These are phyloP conservation scores for Toxotes chatareus DNA, from an alignment of 2,113 vertebrate species.

Conservation along the genomic window DNA sequence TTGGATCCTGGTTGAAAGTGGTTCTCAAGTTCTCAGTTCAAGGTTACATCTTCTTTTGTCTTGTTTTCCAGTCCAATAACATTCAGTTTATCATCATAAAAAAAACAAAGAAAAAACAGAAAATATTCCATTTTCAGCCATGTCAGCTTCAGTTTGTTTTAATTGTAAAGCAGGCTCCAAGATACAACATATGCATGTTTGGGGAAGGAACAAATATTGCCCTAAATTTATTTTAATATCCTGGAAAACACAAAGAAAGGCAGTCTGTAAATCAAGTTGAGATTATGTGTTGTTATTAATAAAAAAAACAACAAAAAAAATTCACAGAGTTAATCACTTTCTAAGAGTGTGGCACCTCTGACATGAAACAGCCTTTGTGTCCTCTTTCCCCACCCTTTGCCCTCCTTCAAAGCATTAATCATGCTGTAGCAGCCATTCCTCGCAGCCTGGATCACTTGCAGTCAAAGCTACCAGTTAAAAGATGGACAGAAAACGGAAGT, in stretches of 20 bases:
- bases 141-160: background rate
- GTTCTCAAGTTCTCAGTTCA: background rate
- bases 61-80: background rate
- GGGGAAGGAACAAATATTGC: background rate
- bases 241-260: background rate
- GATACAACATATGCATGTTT: background rate
- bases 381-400: conserved; percentile 5
- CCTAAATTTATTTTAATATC: background rate
- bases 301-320: background rate
- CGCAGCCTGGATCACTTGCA: conserved; percentile 32
- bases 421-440: conserved; percentile 37
- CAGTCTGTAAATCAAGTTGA: conserved; percentile 1
- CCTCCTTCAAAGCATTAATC: conserved; percentile 43
- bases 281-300: background rate
- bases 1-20: background rate
- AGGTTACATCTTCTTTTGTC: background rate
- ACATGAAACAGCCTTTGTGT: conserved; percentile 14
- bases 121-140: background rate
- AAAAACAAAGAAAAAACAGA: background rate
- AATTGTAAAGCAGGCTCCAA: background rate
- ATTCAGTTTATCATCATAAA: background rate
- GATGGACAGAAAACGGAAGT: conserved; percentile 59
- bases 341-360: background rate
- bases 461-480: conserved; percentile 44
- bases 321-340: conserved; percentile 27